Evolutionary conservation across 2,113 vertebrate genomes (phyloP).

Genomic region (Noctilio leporinus): DNA sequence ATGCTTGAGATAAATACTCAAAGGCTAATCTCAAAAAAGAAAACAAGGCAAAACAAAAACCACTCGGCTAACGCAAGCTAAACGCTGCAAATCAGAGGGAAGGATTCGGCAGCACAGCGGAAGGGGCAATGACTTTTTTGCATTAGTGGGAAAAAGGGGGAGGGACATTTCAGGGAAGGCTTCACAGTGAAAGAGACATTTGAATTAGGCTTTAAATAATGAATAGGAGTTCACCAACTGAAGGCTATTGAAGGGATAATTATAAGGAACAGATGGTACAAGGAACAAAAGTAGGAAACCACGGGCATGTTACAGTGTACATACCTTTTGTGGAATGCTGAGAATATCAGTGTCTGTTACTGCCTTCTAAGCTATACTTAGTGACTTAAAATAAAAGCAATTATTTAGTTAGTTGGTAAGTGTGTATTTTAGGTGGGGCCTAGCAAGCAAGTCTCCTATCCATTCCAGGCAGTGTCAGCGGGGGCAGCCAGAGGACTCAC

Average conservation of each 20-base stretch:
- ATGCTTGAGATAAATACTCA: neutral
- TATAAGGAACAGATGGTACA: neutral
- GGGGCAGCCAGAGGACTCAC: neutral
- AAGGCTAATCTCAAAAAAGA: neutral
- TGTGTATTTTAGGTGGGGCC: neutral
- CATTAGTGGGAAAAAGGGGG: neutral
- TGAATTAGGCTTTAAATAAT: neutral
- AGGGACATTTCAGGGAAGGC: neutral
- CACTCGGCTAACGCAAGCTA: neutral
- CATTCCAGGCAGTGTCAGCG: neutral
- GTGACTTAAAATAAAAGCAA: neutral
- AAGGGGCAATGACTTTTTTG: neutral
- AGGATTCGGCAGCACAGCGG: neutral
- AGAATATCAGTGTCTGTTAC: neutral
- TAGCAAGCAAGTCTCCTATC: neutral
- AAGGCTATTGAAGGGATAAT: neutral
- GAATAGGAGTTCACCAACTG: neutral
- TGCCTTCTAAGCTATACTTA: neutral
- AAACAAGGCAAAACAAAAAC: neutral
- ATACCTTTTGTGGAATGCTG: neutral
- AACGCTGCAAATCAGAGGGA: neutral
- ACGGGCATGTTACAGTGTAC: neutral
- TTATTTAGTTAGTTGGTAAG: neutral
- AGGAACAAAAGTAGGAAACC: neutral
- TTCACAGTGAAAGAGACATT: neutral